Conservation (phyloP, 2,797 vertebrate genomes). For the Malacoraja senta region DNA sequence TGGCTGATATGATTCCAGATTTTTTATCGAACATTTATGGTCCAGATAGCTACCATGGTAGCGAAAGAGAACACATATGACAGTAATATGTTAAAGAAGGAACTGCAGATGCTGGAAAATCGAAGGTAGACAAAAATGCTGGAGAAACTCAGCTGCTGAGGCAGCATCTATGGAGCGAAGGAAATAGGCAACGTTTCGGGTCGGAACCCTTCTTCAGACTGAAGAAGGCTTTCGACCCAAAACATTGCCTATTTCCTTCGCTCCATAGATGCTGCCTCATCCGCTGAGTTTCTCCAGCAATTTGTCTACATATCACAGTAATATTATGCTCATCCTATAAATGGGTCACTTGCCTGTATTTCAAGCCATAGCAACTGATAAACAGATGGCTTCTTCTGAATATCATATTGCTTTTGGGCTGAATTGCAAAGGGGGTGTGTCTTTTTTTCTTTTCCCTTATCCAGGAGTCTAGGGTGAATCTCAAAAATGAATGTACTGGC, state of each 20-base stretch:
- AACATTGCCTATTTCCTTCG: no score
- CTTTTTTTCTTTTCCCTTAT: slow-evolving; percentile 8
- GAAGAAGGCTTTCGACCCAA: no score
- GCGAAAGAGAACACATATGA: neutral
- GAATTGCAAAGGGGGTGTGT: slow-evolving; percentile 17
- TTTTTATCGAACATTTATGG: neutral
- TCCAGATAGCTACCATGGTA: no score
- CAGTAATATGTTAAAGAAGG: neutral
- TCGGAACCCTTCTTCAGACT: no score
- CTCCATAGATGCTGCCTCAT: no score
- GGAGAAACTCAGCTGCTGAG: no score
- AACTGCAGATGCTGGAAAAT: no score
- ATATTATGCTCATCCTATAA: slow-evolving; percentile 25
- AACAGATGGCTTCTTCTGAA: slow-evolving; percentile 21
- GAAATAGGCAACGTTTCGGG: no score
- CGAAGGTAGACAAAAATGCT: no score
- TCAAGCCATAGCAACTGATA: slow-evolving; percentile 33
- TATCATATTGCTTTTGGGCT: slow-evolving; percentile 22
- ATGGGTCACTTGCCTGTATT: slow-evolving; percentile 35
- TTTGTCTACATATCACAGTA: neutral
- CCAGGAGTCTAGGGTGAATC: slow-evolving; percentile 9
- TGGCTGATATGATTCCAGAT: neutral
- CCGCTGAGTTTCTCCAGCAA: no score
- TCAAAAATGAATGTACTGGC: neutral
- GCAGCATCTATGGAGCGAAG: no score